Base-by-base conservation (phyloP, 2,797 vertebrate species). In the Tenualosa thibaudeaui region DNA sequence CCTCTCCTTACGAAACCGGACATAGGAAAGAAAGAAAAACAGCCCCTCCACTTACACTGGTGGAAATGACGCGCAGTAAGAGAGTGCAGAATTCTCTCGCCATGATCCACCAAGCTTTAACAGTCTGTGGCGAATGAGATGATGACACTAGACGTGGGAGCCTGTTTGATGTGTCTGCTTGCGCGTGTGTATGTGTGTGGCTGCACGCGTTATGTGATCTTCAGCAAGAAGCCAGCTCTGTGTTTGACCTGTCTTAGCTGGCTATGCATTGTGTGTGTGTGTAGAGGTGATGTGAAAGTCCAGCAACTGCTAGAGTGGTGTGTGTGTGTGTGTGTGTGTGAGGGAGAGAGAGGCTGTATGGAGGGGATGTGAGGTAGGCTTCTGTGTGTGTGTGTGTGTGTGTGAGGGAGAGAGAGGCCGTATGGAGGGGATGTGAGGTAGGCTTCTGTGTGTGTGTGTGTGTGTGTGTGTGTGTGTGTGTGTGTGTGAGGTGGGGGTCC, bases 61-160 rank as follows among this genome's bases (percentile, higher is more conserved):
- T 75, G 68, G 68, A 75, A 75, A 75, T 75, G 68, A 75, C 81
- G 83, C 58, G 71, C 56, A n/a, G 22, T 37, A 49, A 22, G 13
- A 54, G 22, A 15, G 53, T 43, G 17, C 37, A 22, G 9, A 49
- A 46, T 53, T 49, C n/a, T 17, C 17, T 26, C 15, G 65, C 65
- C 46, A 43, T 37, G 26, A 65, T n/a, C 62, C 62, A 71, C 65
- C 65, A 17, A 15, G 13, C 31, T 43, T 75, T 13, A 13, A 43
- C 68, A 40, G 68, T 75, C 31, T 40, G 31, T 40, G 68, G 68
- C 37, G 13, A 17, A 75, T 5, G 31, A 40, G 31, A 43, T 75
- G 3, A 75, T 17, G 31, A 7, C 68, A 75, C 3, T 13, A 75
- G 24, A 31, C 8, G 22, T 53, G 51, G 0, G n/a, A 15, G 78